Conservation (phyloP, 2,888 invertebrate species). For the Sinhomidia bicolor region DNA sequence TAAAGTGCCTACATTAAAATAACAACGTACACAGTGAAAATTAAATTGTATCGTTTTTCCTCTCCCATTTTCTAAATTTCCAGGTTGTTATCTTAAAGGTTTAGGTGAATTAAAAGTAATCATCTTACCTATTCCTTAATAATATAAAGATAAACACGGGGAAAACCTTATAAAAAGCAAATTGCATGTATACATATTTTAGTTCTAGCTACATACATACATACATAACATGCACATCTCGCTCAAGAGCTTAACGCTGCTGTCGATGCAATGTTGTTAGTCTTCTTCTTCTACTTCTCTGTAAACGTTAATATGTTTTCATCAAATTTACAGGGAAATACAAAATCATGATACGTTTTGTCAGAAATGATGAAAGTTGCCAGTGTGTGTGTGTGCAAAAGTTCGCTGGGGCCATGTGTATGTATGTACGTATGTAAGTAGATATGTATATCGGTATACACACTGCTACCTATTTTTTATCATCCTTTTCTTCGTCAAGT, state of each 20-base stretch:
- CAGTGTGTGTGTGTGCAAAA: neutral
- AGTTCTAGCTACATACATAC: no score
- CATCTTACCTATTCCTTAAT: neutral
- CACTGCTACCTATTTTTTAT: no score
- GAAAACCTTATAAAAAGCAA: no score
- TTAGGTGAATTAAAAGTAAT: conserved; percentile 21
- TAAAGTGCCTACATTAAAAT: no score
- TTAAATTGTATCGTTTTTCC: neutral
- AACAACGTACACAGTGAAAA: no score
- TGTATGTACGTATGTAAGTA: neutral
- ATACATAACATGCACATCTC: no score
- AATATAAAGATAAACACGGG: neutral
- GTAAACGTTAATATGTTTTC: neutral
- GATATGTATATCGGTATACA: no score
- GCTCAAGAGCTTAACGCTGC: no score
- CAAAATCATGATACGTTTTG: neutral
- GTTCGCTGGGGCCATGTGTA: no score
- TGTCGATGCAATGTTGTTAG: neutral
- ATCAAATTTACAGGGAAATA: conserved; percentile 14
- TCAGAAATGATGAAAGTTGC: neutral
- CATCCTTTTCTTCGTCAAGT: neutral
- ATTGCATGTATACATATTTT: no score
- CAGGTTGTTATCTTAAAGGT: conserved; percentile 33
- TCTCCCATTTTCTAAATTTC: neutral
- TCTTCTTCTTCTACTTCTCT: neutral